A percentile compares a stretch with the other conserved stretches of the same genome.
phyloP scores from a whole-genome alignment of 2,113 vertebrate species.

The Tragelaphus imberbis region DNA sequence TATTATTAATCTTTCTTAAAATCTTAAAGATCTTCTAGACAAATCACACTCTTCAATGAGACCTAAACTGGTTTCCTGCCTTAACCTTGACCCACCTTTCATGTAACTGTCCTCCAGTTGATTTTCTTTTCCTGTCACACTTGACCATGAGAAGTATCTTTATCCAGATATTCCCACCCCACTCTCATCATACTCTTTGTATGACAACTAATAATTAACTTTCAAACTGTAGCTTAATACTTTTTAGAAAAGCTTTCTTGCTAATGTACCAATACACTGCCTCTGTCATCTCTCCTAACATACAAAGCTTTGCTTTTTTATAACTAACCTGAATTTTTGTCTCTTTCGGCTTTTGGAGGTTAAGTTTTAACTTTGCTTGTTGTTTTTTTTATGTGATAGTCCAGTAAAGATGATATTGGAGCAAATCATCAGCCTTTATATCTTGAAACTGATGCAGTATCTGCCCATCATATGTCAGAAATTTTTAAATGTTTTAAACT shows the following conservation, averaged over 20 bases:
- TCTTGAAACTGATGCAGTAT: neutral
- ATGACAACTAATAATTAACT: neutral
- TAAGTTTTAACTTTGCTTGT: neutral
- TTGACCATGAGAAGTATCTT: neutral
- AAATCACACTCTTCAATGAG: neutral
- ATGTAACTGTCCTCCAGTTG: neutral
- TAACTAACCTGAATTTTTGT: neutral
- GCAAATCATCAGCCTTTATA: neutral
- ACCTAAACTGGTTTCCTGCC: neutral
- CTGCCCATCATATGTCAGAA: neutral
- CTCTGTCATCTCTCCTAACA: neutral
- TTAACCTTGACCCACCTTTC: neutral
- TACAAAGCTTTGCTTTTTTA: neutral
- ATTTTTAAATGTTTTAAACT: neutral
- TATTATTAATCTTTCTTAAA: neutral
- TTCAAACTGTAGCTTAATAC: neutral
- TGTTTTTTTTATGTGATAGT: accelerated
- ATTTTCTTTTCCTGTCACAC: neutral
- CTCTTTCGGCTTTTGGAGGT: neutral
- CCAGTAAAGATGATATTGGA: neutral
- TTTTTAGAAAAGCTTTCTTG: neutral
- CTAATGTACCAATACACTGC: neutral
- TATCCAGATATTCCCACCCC: neutral
- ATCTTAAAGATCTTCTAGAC: neutral
- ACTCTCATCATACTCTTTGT: neutral